Percentiles rank a stretch among this genome's conserved stretches.
These are phyloP conservation scores for Xanthorhoe spadicearia DNA, from an alignment of 2,888 invertebrate species.

Conservation along the genomic window DNA sequence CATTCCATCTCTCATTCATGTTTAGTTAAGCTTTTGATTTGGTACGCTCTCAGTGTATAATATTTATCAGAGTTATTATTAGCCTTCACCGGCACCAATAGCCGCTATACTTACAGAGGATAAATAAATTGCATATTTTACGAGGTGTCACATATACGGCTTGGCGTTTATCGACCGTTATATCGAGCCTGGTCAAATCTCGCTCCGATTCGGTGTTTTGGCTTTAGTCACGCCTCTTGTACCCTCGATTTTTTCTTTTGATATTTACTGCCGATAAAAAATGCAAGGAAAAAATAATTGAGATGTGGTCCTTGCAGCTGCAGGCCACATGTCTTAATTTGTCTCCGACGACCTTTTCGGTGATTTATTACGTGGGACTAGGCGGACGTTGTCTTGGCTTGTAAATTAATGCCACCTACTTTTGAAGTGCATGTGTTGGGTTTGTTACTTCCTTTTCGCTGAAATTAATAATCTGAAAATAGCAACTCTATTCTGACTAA, in stretches of 20 bases:
- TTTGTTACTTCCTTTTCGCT: background rate
- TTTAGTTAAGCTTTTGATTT: conserved; percentile 25
- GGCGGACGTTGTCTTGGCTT: conserved; percentile 32
- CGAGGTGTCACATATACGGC: conserved; percentile 62
- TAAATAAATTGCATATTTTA: conserved; percentile 55
- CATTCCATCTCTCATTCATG: conserved; percentile 27
- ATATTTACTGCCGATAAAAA: conserved; percentile 39
- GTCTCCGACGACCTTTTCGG: conserved; percentile 69
- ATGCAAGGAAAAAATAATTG: conserved; percentile 46
- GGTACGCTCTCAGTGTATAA: conserved; percentile 1
- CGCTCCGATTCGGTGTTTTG: conserved; percentile 70
- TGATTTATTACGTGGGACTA: conserved; percentile 67
- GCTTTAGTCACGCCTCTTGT: conserved; percentile 68
- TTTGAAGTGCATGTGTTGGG: conserved; percentile 20
- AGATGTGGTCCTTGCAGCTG: conserved; percentile 68
- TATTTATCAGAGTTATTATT: conserved; percentile 10
- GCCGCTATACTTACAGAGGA: conserved; percentile 22
- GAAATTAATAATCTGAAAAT: background rate
- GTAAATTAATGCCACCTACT: conserved; percentile 28
- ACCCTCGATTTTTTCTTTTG: conserved; percentile 38
- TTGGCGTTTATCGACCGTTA: conserved; percentile 31
- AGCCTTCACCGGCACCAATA: conserved; percentile 13
- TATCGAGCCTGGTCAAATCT: conserved; percentile 49
- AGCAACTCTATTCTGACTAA: background rate
- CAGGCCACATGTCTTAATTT: conserved; percentile 75